Percentiles rank a stretch among this genome's conserved stretches.
phyloP scores from a whole-genome alignment of 2,888 invertebrate species.

The Pristionchus fissidentatus region DNA sequence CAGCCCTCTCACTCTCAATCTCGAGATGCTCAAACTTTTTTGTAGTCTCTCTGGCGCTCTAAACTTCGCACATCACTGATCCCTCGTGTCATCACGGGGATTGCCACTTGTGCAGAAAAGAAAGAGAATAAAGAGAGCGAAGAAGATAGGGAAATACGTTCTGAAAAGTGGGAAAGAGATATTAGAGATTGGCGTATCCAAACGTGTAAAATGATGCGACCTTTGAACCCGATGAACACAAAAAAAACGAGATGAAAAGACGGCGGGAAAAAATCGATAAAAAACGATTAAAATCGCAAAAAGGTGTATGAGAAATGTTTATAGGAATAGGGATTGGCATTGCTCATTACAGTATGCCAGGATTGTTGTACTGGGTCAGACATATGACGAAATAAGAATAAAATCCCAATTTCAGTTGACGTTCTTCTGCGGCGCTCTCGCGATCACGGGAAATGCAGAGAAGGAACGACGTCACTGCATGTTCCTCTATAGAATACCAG shows the following conservation, averaged over 20 bases:
- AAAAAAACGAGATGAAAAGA: neutral
- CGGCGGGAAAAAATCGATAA: neutral
- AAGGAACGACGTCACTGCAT: constrained; percentile 87
- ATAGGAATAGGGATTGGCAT: neutral
- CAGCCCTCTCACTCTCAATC: neutral
- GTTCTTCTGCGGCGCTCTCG: constrained; percentile 92
- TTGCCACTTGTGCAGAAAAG: neutral
- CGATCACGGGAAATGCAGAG: constrained; percentile 90
- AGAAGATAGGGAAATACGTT: neutral
- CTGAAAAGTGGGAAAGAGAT: too few relatives aligned
- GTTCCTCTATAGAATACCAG: constrained; percentile 64
- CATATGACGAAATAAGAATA: neutral
- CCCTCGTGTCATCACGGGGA: neutral
- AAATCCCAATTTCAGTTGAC: constrained; percentile 80
- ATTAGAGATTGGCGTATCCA: too few relatives aligned
- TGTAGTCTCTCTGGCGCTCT: neutral
- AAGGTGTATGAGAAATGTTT: neutral
- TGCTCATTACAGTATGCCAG: neutral
- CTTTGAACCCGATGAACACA: too few relatives aligned
- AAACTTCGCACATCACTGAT: constrained; percentile 38
- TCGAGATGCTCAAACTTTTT: constrained; percentile 21
- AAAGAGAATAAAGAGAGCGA: neutral
- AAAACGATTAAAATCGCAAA: too few relatives aligned
- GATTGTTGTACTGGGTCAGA: neutral
- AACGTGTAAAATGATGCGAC: too few relatives aligned